Evolutionary conservation across 2,797 vertebrate genomes (phyloP).

Genomic region (Eulemur mongoz): DNA sequence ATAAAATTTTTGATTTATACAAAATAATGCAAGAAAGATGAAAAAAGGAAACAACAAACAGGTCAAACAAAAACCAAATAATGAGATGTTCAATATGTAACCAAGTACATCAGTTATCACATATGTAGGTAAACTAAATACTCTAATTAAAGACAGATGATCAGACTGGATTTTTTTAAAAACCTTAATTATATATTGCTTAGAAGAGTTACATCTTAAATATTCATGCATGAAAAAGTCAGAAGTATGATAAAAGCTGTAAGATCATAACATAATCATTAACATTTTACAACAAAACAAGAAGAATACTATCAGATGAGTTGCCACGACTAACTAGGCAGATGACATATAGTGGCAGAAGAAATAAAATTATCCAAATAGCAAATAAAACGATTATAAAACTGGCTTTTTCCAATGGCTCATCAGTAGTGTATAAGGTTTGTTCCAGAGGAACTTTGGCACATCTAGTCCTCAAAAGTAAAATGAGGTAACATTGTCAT

Average conservation of each 20-base stretch:
- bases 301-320: neutral
- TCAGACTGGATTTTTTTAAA: neutral
- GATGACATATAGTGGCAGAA: neutral
- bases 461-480: neutral
- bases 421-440: neutral
- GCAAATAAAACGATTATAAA: neutral
- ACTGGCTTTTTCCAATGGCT: neutral
- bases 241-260: no score
- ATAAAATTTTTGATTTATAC: neutral
- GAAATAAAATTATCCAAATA: neutral
- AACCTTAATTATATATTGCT: neutral
- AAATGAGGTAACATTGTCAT: neutral
- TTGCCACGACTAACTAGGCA: neutral
- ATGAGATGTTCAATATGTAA: neutral
- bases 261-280: neutral
- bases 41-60: neutral
- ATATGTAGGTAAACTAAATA: neutral
- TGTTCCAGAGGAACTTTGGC: neutral
- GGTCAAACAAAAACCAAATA: neutral
- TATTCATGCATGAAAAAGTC: neutral
- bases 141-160: neutral
- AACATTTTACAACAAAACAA: neutral
- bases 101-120: neutral
- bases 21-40: neutral
- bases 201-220: conserved; percentile 11